Evolutionary conservation across 1,140 invertebrate genomes (phyloP).

Genomic region (Hylaeus volcanicus): DNA sequence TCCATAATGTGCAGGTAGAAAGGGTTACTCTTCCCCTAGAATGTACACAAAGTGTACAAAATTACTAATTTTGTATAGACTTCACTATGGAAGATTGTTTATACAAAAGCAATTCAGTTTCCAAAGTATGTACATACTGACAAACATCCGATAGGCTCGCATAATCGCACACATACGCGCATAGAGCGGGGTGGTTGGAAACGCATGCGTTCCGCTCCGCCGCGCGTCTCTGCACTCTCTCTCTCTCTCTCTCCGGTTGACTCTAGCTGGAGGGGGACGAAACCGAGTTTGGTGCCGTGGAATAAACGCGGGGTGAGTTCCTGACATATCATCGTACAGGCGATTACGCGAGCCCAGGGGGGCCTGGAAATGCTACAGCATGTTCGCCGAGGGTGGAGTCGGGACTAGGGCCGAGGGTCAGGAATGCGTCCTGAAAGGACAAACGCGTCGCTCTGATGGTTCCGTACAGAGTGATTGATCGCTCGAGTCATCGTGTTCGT

Average conservation of each 20-base stretch:
- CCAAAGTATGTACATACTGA: too few species aligned
- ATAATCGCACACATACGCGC: background rate
- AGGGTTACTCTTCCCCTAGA: too few species aligned
- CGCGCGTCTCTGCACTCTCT: conserved; percentile 14
- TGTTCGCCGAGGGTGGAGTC: conserved; percentile 49
- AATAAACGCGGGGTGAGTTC: conserved; percentile 56
- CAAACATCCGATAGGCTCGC: background rate
- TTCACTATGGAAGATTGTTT: too few species aligned
- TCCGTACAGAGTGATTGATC: conserved; percentile 17
- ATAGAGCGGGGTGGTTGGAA: background rate
- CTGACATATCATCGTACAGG: conserved; percentile 59
- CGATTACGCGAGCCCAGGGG: conserved; percentile 53
- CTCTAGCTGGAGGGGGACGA: conserved; percentile 12
- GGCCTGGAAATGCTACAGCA: conserved; percentile 26
- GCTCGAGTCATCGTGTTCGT: conserved; percentile 11
- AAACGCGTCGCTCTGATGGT: conserved; percentile 14
- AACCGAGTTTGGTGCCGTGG: conserved; percentile 34
- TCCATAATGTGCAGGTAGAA: too few species aligned
- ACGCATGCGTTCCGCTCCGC: conserved; percentile 36
- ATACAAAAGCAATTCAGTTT: too few species aligned
- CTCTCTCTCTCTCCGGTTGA: background rate
- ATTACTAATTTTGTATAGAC: too few species aligned
- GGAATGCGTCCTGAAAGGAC: conserved; percentile 52
- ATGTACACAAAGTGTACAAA: too few species aligned
- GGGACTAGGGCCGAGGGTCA: conserved; percentile 32